Evolutionary conservation across 2,888 invertebrate species (phyloP), one percentile per base, ranked within the genome.

Genomic region (Tiphia femorata): DNA sequence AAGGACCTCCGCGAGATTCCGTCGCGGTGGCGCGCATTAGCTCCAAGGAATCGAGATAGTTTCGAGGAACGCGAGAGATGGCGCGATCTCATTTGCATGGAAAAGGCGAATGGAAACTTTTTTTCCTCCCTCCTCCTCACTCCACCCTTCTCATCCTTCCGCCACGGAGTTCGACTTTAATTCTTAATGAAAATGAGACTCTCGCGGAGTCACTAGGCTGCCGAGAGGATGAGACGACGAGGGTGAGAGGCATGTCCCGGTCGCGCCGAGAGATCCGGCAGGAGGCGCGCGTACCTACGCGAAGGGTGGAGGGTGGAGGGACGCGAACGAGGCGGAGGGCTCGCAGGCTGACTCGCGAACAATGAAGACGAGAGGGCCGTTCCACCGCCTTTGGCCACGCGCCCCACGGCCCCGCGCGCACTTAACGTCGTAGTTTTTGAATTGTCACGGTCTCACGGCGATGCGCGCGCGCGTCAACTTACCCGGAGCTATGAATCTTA

Each of bases 121-220:
- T 75, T 70, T 70, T 54, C 56, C 58, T 60, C 58, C 23, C 44
- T n/a, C n/a, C n/a, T n/a, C n/a, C n/a, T n/a, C n/a, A n/a, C n/a
- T n/a, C n/a, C n/a, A n/a, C n/a, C n/a, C n/a, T n/a, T n/a, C n/a
- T n/a, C n/a, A n/a, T n/a, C n/a, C n/a, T n/a, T n/a, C n/a, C n/a
- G n/a, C n/a, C 47, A 52, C 46, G 69, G 72, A 71, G 71, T 76
- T 72, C 67, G 73, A 77, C 69, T 78, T 78, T 70, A 80, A 77
- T 77, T 78, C 75, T 79, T 80, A 79, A 81, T 80, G 79, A 80
- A 81, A 79, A 80, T 80, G 80, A 80, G 76, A 79, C 76, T 70
- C 77, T 76, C 72, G 72, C 69, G 64, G 71, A 77, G 78, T 78
- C 76, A 74, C 73, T 72, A 70, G 75, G 73, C 73, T 72, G 71